Percentiles rank a stretch among this genome's conserved stretches.
Evolutionary conservation across 2,113 vertebrate species (phyloP).

Genomic region (Puffinus mauretanicus): DNA sequence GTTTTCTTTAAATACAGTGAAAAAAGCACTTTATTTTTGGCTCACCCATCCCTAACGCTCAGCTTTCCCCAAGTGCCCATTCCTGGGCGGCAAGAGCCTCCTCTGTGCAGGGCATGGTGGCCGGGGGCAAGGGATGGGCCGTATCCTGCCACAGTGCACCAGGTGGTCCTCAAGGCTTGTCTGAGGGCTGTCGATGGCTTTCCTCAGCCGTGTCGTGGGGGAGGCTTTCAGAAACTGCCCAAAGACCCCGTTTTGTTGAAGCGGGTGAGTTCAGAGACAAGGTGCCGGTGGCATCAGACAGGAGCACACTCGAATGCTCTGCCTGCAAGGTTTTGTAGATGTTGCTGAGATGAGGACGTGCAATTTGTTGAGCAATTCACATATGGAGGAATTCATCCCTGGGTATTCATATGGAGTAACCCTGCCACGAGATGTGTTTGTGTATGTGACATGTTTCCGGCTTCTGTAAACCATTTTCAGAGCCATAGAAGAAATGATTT

Average conservation of each 20-base stretch:
- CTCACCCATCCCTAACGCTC: neutral
- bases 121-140: accelerated
- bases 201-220: neutral
- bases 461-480: neutral
- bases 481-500: neutral
- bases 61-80: neutral
- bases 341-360: neutral
- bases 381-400: neutral
- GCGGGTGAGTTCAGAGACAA: neutral
- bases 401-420: neutral
- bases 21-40: neutral
- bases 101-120: neutral
- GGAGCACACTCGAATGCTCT: neutral
- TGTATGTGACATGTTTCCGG: neutral
- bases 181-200: neutral
- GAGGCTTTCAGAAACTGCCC: neutral
- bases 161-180: neutral
- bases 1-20: neutral
- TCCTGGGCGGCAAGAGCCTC: accelerated
- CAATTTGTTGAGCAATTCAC: neutral
- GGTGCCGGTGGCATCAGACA: neutral
- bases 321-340: neutral
- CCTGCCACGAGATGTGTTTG: neutral
- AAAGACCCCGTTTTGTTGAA: neutral
- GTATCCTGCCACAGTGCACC: neutral